Evolutionary conservation across 2,888 invertebrate genomes (phyloP), one percentile per base, ranked within the genome.

Genomic region (Philhelius pedissequus): DNA sequence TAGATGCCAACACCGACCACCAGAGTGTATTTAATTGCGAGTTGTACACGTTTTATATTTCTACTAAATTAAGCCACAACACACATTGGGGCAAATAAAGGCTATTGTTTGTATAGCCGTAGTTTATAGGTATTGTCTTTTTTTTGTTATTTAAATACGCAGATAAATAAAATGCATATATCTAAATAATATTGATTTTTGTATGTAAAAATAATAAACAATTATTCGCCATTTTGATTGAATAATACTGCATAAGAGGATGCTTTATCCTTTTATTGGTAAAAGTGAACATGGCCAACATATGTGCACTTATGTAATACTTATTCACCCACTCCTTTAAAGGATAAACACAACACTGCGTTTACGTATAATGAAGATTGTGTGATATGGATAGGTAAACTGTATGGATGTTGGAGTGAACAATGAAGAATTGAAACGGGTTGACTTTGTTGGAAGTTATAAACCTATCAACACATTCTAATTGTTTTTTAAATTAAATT

Each of bases 391-490:
- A 35, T 20, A 38, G 38, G 40, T 25, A 40, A 9, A 25, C 38
- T 6, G 22, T 22, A 15, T 9, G 43, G 60, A 43, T 60, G 18
- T 27, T 64, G 7, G 27, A 32, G 25, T n/a, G n/a, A n/a, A 25
- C 3, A 3, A 25, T 3, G 5, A 5, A 25, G 45, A 64, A 64
- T 48, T 64, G 22, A 48, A 48, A 48, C 20, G 18, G 8, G 48
- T 64, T 64, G 20, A 20, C 48, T 32, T 64, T 64, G 64, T 45
- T 22, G 48, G 8, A 30, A 15, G 18, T 60, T 62, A 43, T 62
- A 62, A 64, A 45, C 48, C 64, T 64, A 32, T 64, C 32, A 64
- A 32, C 32, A 62, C 43, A 62, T 38, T 62, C 43, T 62, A 62
- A 62, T 62, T 27, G 60, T 43, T 62, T 62, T 62, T 27, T 25